A percentile compares a stretch with the other conserved stretches of the same genome.
phyloP scores from a whole-genome alignment of 37 sponge, comb jelly and placozoan genomes.

The Eunapius fragilis region DNA sequence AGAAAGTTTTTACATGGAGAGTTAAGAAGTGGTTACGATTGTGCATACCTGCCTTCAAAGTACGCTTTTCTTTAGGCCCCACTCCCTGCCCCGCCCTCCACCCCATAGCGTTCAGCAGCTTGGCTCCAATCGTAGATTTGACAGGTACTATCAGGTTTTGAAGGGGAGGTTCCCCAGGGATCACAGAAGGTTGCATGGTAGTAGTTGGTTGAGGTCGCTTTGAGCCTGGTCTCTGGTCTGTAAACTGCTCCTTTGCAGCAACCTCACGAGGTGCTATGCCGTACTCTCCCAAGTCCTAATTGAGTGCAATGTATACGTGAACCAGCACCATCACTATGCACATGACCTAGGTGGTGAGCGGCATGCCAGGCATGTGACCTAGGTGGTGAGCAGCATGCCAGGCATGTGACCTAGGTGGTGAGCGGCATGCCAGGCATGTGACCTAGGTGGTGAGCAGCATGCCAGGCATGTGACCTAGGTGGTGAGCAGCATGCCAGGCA shows the following conservation, averaged over 20 bases:
- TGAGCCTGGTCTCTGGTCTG: background rate
- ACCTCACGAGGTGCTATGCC: conserved; percentile 91
- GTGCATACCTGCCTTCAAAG: background rate
- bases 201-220: background rate
- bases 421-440: no score
- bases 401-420: no score
- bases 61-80: conserved; percentile 69
- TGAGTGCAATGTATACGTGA: background rate
- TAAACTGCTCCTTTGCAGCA: conserved; percentile 59
- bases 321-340: background rate
- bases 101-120: conserved; percentile 86
- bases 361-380: background rate
- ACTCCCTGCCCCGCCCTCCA: conserved; percentile 95
- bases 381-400: no score
- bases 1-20: no score
- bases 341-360: background rate
- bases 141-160: conserved; percentile 70
- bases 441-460: no score
- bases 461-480: no score
- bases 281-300: conserved; percentile 78
- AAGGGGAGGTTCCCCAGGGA: conserved; percentile 62
- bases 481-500: no score
- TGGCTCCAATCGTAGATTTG: conserved; percentile 66
- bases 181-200: conserved; percentile 24
- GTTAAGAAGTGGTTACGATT: background rate